Percentiles rank a stretch among this genome's conserved stretches.
phyloP scores from a whole-genome alignment of 2,888 invertebrate species.

The Trisateles emortualis region DNA sequence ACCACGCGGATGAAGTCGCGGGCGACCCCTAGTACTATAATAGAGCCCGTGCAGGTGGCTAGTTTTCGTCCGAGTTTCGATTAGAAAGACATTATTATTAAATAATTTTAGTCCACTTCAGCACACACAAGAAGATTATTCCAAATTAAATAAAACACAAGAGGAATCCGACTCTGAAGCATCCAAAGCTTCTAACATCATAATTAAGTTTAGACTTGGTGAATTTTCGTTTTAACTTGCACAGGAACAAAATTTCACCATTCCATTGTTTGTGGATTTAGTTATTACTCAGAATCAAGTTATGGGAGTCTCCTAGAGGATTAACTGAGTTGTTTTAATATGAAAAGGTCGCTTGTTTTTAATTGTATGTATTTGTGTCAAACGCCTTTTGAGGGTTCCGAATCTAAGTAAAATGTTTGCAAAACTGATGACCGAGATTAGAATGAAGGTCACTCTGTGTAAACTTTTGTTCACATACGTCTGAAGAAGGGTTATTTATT shows the following conservation, averaged over 20 bases:
- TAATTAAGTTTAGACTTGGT: constrained; percentile 61
- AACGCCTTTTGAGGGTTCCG: background rate
- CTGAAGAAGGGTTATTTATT: no score
- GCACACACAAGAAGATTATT: constrained; percentile 33
- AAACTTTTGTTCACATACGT: no score
- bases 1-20: no score
- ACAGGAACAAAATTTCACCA: constrained; percentile 52
- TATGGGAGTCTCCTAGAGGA: constrained; percentile 47
- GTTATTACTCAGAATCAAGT: constrained; percentile 62
- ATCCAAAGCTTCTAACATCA: constrained; percentile 40
- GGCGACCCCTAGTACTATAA: no score
- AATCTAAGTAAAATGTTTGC: background rate
- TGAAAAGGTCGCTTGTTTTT: constrained; percentile 46
- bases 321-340: constrained; percentile 51
- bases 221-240: constrained; percentile 62
- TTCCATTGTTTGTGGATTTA: constrained; percentile 63
- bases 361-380: constrained; percentile 44
- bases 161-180: constrained; percentile 50
- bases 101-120: constrained; percentile 32
- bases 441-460: background rate
- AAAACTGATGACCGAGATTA: constrained; percentile 1
- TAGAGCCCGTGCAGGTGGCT: no score
- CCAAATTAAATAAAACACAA: constrained; percentile 50
- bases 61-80: no score
- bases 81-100: no score